Percentiles rank a stretch among this genome's conserved stretches.
Evolutionary conservation across 2,113 vertebrate genomes (phyloP).

Genomic region (Theropithecus gelada): DNA sequence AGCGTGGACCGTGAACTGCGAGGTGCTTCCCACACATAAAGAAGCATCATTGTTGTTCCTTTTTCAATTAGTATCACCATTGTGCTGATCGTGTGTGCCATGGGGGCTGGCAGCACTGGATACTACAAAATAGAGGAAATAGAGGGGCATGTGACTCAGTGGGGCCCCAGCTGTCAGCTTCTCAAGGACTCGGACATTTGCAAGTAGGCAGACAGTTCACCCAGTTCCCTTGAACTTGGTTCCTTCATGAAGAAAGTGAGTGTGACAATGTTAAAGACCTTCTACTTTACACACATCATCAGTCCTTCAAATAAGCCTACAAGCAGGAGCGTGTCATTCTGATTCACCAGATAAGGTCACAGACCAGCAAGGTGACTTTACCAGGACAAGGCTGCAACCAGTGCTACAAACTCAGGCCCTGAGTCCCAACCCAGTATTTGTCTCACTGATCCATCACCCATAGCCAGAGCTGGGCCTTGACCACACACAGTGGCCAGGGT

Average conservation of each 20-base stretch:
- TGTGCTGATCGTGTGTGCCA: fast-evolving
- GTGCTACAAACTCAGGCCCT: neutral
- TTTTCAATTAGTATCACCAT: neutral
- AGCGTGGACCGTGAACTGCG: too few species aligned
- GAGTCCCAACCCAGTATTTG: neutral
- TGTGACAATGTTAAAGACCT: neutral
- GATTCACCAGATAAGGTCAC: neutral
- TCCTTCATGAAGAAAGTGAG: neutral
- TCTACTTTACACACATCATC: neutral
- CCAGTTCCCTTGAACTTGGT: neutral
- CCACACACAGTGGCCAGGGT: neutral
- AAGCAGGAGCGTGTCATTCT: neutral
- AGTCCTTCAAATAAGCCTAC: neutral
- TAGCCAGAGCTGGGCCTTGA: neutral
- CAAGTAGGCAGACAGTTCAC: neutral
- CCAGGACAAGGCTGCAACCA: neutral
- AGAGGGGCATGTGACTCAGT: neutral
- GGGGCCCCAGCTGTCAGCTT: neutral
- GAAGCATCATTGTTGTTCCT: neutral
- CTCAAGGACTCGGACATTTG: neutral
- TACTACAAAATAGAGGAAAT: neutral
- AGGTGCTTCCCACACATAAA: neutral
- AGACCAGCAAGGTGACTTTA: neutral
- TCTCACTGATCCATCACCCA: neutral
- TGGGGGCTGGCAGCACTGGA: neutral